Percentiles rank a stretch among this genome's conserved stretches.
Evolutionary conservation across 2,797 vertebrate genomes (phyloP).

Genomic region (Rhinichthys osculus): DNA sequence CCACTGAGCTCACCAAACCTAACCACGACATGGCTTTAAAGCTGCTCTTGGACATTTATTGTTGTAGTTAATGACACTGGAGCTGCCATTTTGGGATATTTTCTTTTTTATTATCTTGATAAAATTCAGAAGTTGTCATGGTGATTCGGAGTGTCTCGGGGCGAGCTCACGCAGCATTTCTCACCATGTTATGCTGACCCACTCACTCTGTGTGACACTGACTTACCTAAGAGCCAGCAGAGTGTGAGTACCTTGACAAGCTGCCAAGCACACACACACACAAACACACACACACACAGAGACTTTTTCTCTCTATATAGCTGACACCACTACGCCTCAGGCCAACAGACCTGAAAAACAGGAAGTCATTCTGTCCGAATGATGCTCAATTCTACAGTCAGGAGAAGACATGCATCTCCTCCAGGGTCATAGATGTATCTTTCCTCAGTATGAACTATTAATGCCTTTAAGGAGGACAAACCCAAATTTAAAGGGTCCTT

Average conservation of each 20-base stretch:
- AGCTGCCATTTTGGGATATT: background rate
- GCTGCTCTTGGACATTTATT: background rate
- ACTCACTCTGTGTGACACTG: conserved; percentile 41
- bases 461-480: background rate
- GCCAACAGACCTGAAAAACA: conserved; percentile 39
- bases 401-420: background rate
- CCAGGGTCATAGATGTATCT: background rate
- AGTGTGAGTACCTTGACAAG: conserved; percentile 43
- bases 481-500: background rate
- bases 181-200: conserved; percentile 45
- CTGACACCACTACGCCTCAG: conserved; percentile 33
- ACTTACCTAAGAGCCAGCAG: conserved; percentile 42
- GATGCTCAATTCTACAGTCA: conserved; percentile 17
- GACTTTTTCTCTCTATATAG: conserved; percentile 36
- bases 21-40: conserved; percentile 4
- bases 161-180: conserved; percentile 22
- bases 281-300: background rate
- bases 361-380: conserved; percentile 27
- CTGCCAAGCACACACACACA: conserved; percentile 23
- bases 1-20: conserved; percentile 25
- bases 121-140: conserved; percentile 15
- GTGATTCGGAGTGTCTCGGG: conserved; percentile 11
- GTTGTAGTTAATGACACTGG: background rate
- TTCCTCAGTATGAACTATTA: background rate
- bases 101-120: conserved; percentile 7